Base-by-base conservation (phyloP, 2,888 invertebrate genomes). In the Ecliptopera silaceata region DNA sequence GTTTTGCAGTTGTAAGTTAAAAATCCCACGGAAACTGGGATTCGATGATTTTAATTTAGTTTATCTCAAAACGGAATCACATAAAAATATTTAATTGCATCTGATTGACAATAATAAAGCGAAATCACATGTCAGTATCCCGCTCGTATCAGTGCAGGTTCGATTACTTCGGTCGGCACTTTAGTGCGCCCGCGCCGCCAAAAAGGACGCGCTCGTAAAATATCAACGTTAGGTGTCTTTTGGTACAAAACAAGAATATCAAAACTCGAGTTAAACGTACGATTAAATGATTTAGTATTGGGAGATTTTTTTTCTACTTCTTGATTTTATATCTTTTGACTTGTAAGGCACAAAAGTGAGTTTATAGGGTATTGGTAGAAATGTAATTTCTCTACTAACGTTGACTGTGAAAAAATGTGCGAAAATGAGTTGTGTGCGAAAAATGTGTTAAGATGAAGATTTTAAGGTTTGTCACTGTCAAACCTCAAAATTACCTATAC, bases 171-270 rank as follows among this genome's bases (percentile, higher is more conserved):
- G 20, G 56, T 44, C 57, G 66, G 66, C 57, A 38, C 41, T 56
- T 63, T 59, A 59, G 58, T 61, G 56, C 49, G 34, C 15, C 8
- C 36, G 26, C 10, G 46, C 53, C 47, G 44, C 47, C 49, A 42
- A 49, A 61, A 58, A 45, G 50, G 42, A 55, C 53, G 38, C 13
- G 32, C n/a, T 53, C 53, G 46, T 66, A 66, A 66, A 66, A 57
- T 59, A 53, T 47, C 31, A 53, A 61, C 59, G 51, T 62, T 47
- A 61, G 54, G 57, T 59, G 59, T 54, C 42, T 48, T 42, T 54
- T 15, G 43, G 43, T 31, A 31, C 36, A 54, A 43, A 51, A 42
- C 39, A 36, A 31, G 31, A 44, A 45, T 45, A 42, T 41, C 49
- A 12, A 47, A 22, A 10, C n/a, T 42, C 26, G 12, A 20, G 18